A percentile compares a stretch with the other conserved stretches of the same genome.
Evolutionary conservation across 2,888 invertebrate species (phyloP).

Genomic region (Hyles lineata): DNA sequence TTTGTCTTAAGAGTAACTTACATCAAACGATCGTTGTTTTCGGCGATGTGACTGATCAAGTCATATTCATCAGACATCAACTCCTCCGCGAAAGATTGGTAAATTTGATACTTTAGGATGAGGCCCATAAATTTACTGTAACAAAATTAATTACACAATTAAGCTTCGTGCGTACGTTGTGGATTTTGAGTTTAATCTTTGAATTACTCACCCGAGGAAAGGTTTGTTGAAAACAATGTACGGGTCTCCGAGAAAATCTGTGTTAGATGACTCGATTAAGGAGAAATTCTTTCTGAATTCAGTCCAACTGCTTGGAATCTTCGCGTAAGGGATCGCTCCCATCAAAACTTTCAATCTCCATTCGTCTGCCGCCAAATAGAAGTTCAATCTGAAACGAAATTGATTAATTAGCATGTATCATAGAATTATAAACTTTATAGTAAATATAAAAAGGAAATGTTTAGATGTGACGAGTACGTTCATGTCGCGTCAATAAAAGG

Average conservation of each 20-base stretch:
- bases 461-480: no score
- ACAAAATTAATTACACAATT: slow-evolving; percentile 41
- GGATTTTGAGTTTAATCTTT: slow-evolving; percentile 6
- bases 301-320: slow-evolving; percentile 77
- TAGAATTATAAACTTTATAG: no score
- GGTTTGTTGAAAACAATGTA: slow-evolving; percentile 82
- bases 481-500: no score
- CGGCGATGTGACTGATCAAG: slow-evolving; percentile 70
- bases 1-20: slow-evolving; percentile 53
- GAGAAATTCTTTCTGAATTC: slow-evolving; percentile 79
- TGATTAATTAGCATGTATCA: background rate
- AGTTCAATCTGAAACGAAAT: slow-evolving; percentile 75
- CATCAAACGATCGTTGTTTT: slow-evolving; percentile 71
- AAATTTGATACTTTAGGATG: slow-evolving; percentile 84
- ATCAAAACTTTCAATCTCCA: slow-evolving; percentile 81
- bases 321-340: slow-evolving; percentile 65
- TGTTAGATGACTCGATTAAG: slow-evolving; percentile 72
- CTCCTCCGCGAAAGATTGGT: slow-evolving; percentile 80
- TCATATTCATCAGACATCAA: slow-evolving; percentile 74
- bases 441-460: no score
- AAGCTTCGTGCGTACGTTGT: background rate
- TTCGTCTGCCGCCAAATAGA: slow-evolving; percentile 83
- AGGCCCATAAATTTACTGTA: slow-evolving; percentile 84
- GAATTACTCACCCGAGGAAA: slow-evolving; percentile 75
- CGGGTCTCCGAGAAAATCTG: slow-evolving; percentile 81